Conservation (phyloP, 2,797 vertebrate species). For the Cossypha heuglini region DNA sequence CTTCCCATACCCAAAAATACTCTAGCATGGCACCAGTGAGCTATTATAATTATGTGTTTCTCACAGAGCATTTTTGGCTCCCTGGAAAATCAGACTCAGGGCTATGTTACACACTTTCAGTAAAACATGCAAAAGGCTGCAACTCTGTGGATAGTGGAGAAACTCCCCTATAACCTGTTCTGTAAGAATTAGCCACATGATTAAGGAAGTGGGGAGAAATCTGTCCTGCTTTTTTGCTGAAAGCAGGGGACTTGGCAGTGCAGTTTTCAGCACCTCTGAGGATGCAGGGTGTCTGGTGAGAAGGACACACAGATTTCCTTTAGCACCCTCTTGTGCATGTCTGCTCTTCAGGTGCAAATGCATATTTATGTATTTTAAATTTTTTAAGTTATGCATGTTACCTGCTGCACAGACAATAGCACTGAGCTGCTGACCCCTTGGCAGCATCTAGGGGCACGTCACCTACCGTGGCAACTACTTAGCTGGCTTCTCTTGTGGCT, state of each 20-base stretch:
- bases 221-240: not conserved
- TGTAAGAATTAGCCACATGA: not conserved
- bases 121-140: not conserved
- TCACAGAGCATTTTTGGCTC: not conserved
- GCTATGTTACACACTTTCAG: not conserved
- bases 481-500: not conserved
- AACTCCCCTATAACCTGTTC: not conserved
- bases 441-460: fast-evolving
- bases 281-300: not conserved
- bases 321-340: not conserved
- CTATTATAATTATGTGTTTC: not conserved
- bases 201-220: not conserved
- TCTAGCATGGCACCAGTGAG: not conserved
- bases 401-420: not conserved
- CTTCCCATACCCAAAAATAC: not conserved
- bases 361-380: not conserved
- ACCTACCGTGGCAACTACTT: fast-evolving
- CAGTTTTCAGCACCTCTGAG: not conserved
- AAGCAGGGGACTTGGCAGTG: fast-evolving
- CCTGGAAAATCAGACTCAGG: not conserved
- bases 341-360: not conserved
- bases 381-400: not conserved
- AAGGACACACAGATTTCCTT: not conserved
- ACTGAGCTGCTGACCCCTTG: not conserved
- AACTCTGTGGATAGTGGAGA: not conserved